phyloP scores from a whole-genome alignment of 2,888 invertebrate species.

The Bedellia somnulentella region DNA sequence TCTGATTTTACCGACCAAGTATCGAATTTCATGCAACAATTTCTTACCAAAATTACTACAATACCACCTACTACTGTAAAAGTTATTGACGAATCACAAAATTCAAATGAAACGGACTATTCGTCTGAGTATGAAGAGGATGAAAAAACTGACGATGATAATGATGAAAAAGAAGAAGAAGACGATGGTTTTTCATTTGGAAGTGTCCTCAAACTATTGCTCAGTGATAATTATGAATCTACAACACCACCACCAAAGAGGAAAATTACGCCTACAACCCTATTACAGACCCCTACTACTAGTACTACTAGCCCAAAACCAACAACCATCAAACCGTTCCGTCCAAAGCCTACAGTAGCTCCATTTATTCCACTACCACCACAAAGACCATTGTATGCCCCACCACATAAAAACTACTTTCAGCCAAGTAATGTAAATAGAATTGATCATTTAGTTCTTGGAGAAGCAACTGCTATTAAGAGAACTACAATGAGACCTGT shows the following conservation, averaged over 20 bases:
- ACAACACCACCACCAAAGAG: conserved; percentile 20
- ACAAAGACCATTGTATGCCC: conserved; percentile 17
- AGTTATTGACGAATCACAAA: too few relatives aligned
- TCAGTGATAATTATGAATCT: conserved; percentile 46
- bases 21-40: too few relatives aligned
- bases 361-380: conserved; percentile 29
- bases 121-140: too few relatives aligned
- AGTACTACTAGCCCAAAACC: neutral
- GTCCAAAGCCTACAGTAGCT: conserved; percentile 15
- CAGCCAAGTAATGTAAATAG: conserved; percentile 22
- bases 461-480: conserved; percentile 41
- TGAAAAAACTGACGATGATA: too few relatives aligned
- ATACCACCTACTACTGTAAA: too few relatives aligned
- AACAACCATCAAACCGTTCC: conserved; percentile 13
- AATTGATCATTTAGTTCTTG: conserved; percentile 45
- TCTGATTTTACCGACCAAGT: too few relatives aligned
- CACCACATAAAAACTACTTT: conserved; percentile 22
- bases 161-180: conserved; percentile 37
- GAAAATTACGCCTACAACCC: conserved; percentile 9
- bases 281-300: neutral
- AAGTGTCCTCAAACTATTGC: conserved; percentile 63
- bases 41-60: too few relatives aligned
- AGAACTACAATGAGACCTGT: conserved; percentile 18
- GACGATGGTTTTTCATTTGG: conserved; percentile 63
- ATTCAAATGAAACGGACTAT: too few relatives aligned